Percentiles rank a stretch among this genome's conserved stretches.
Evolutionary conservation across 2,888 invertebrate genomes (phyloP).

Genomic region (Sceliomorpha sp.): DNA sequence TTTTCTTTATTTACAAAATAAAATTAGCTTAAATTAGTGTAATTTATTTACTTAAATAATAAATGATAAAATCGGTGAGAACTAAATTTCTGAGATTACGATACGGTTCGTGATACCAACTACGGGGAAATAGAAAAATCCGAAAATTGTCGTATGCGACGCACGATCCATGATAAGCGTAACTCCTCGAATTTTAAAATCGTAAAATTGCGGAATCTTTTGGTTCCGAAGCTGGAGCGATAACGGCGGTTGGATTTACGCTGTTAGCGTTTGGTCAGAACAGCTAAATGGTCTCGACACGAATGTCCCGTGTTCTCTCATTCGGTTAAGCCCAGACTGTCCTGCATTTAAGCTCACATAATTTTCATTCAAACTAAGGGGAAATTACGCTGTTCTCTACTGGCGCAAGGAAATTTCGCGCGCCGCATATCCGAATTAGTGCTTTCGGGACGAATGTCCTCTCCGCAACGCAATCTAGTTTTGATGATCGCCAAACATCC

Average conservation of each 20-base stretch:
- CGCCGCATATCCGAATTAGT: slow-evolving; percentile 36
- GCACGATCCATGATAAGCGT: slow-evolving; percentile 17
- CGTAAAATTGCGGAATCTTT: slow-evolving; percentile 39
- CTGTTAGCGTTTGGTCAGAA: slow-evolving; percentile 55
- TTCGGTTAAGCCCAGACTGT: slow-evolving; percentile 72
- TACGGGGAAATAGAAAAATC: too few relatives aligned
- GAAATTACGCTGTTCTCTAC: slow-evolving; percentile 68
- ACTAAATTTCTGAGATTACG: too few relatives aligned
- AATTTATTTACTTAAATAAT: too few relatives aligned
- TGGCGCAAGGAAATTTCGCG: slow-evolving; percentile 66
- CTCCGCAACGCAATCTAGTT: slow-evolving; percentile 22
- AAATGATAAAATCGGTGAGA: too few relatives aligned
- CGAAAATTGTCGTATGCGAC: slow-evolving; percentile 1
- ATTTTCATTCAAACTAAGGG: slow-evolving; percentile 71
- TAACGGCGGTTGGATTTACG: slow-evolving; percentile 50
- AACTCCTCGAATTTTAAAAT: slow-evolving; percentile 20
- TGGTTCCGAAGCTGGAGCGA: slow-evolving; percentile 32
- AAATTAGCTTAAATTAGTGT: too few relatives aligned
- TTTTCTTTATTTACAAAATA: too few relatives aligned
- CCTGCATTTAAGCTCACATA: slow-evolving; percentile 73
- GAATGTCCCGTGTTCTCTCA: slow-evolving; percentile 61
- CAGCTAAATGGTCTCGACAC: slow-evolving; percentile 61
- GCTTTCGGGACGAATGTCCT: slow-evolving; percentile 18
- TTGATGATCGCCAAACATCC: slow-evolving; percentile 28
- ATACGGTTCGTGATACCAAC: too few relatives aligned